Percentiles rank a stretch among this genome's conserved stretches.
Conservation (phyloP, 2,113 vertebrate genomes). For the Aspidoscelis tigris region DNA sequence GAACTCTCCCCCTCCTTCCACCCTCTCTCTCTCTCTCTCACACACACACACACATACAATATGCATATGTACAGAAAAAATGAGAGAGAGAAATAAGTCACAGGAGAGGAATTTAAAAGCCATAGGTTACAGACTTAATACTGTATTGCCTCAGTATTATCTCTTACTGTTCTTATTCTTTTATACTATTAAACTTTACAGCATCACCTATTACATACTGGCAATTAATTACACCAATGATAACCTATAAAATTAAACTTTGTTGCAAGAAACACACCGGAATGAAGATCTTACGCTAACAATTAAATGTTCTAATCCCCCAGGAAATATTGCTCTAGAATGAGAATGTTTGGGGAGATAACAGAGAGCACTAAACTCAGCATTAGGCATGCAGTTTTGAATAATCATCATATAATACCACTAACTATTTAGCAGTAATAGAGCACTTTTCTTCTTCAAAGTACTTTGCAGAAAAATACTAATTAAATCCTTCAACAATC, state of each 20-base stretch:
- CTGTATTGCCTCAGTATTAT: not conserved
- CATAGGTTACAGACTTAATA: not conserved
- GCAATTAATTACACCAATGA: constrained; percentile 17
- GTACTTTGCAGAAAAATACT: constrained; percentile 6
- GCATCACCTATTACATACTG: not conserved
- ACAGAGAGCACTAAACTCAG: constrained; percentile 5
- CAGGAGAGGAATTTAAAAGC: not conserved
- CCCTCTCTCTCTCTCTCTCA: not conserved
- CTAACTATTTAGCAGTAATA: not conserved
- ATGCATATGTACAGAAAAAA: not conserved
- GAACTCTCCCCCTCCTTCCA: too few relatives aligned
- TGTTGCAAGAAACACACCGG: constrained; percentile 14
- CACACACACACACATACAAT: not conserved
- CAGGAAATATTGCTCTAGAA: not conserved
- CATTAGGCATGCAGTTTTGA: constrained; percentile 1
- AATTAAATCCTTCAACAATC: constrained; percentile 1
- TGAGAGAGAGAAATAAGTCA: too few relatives aligned
- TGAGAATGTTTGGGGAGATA: constrained; percentile 3
- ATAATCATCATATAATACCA: constrained; percentile 13
- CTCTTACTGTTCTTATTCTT: not conserved
- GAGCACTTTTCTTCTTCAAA: constrained; percentile 33
- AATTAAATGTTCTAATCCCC: not conserved
- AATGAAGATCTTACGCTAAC: not conserved
- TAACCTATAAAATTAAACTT: constrained; percentile 19
- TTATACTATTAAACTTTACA: constrained; percentile 14